Evolutionary conservation across 1,140 invertebrate species (phyloP), one percentile per base, ranked within the genome.

Genomic region (Drosophila murphyi): DNA sequence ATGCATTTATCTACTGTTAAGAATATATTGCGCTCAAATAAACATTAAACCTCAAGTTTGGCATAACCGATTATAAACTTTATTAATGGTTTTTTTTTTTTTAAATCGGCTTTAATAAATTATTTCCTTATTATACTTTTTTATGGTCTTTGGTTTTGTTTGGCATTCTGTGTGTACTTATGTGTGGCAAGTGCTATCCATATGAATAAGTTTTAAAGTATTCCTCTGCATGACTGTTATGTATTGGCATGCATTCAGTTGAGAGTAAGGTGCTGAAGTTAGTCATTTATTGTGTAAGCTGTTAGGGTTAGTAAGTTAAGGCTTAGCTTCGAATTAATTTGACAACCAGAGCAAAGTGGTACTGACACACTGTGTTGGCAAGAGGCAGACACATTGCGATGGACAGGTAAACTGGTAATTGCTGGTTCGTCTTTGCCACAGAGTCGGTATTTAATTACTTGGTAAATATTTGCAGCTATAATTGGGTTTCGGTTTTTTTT

Each of bases 401-500:
- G 35, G 60, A 32, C 34, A 34, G 34, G 50, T 39, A 34, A 12
- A 62, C 34, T 45, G 41, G 41, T n/a, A 31, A 52, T 62, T 48
- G 20, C 48, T 62, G 69, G 29, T 59, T 62, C 50, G 52, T 57
- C 62, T 70, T 29, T 48, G 74, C 32, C 64, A 48, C 45, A 52
- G 51, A 72, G 80, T 59, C 76, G 69, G 72, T 76, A 72, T 87
- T 87, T 87, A 87, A 87, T 88, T 88, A 88, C 85, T 89, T 63
- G 48, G 77, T 64, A 88, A 88, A 88, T 88, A 88, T 88, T 88
- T 88, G 83, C 85, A 48, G 47, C 85, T 85, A 68, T 88, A 88
- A 88, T 88, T 88, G 83, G 83, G 72, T 70, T 89, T 88, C 73
- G 51, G 60, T 43, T 64, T 64, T 63, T 57, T 68, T 50, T 72